Base-by-base conservation (phyloP, 2,888 invertebrate genomes). In the Ophion ellenae region DNA sequence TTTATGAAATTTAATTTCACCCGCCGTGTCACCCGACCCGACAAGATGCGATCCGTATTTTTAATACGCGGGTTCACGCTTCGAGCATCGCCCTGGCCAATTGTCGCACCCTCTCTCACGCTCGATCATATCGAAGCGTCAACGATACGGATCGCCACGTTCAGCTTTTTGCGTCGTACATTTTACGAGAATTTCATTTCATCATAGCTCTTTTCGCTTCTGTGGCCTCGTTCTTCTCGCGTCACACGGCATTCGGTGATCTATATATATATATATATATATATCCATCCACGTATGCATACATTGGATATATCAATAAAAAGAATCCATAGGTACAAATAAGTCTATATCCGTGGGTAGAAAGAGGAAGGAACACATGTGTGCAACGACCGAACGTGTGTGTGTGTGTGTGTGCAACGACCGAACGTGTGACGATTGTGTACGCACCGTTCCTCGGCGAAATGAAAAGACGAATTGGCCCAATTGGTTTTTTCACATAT, bases 1-100 rank as follows among this genome's bases (percentile, higher is more conserved):
- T 83, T 80, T 77, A 86, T 86, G 77, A 86, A 86, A 86, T 86
- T 86, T 69, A 83, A 85, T 85, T 85, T 83, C 67, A 2, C 45
- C n/a, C 53, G 36, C 59, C 66, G 79, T 76, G 78, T 79, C 76
- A 84, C 80, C 69, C 76, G 80, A 85, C 82, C 82, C 79, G 28
- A 47, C 61, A 36, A 59, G 66, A 61, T 57, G 81, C 57, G 45
- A 57, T 64, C 20, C 57, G 32, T 32, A 32, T 32, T 32, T 32
- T 32, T 32, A 32, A 32, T 32, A 32, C 32, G 32, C 32, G 32
- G 32, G 32, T 32, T 32, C 32, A 32, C 32, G 32, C 32, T 53
- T n/a, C 59, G 20, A 53, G 64, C 36, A 20, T 20, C 63, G 17
- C 6, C 28, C 14, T 32, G 10, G 57, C 57, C 66, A 57, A 28